Conservation (phyloP, 2,113 vertebrate genomes). For the Carassius auratus region DNA sequence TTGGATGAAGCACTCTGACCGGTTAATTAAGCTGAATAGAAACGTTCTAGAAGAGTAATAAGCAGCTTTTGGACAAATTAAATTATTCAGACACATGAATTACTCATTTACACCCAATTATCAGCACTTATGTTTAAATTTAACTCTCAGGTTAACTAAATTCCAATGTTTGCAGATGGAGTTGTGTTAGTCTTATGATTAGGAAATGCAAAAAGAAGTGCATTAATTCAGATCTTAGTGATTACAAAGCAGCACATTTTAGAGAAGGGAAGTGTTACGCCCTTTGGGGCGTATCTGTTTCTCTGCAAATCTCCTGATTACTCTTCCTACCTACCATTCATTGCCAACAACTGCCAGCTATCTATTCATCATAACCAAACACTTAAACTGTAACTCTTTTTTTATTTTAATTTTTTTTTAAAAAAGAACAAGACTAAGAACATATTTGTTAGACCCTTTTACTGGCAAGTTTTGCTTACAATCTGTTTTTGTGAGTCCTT, state of each 20-base stretch:
- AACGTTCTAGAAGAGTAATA: slow-evolving; percentile 31
- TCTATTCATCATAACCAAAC: neutral
- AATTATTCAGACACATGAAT: slow-evolving; percentile 46
- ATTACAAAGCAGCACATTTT: neutral
- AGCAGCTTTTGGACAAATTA: slow-evolving; percentile 37
- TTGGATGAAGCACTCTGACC: slow-evolving; percentile 44
- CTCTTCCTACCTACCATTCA: neutral
- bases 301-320: neutral
- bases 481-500: neutral
- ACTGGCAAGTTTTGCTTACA: neutral
- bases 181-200: neutral
- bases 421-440: neutral
- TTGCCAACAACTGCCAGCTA: neutral
- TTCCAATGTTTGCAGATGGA: neutral
- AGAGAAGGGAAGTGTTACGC: neutral
- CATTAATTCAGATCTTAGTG: neutral
- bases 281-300: neutral
- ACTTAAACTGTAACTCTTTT: neutral
- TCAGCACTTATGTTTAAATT: slow-evolving; percentile 4
- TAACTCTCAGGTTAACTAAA: neutral
- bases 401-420: neutral
- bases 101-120: slow-evolving; percentile 43
- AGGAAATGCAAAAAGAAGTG: neutral
- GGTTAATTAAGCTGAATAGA: slow-evolving; percentile 58
- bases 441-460: neutral